Percentiles rank a stretch among this genome's conserved stretches.
Evolutionary conservation across 2,888 invertebrate species (phyloP).

Genomic region (Malacosoma neustria): DNA sequence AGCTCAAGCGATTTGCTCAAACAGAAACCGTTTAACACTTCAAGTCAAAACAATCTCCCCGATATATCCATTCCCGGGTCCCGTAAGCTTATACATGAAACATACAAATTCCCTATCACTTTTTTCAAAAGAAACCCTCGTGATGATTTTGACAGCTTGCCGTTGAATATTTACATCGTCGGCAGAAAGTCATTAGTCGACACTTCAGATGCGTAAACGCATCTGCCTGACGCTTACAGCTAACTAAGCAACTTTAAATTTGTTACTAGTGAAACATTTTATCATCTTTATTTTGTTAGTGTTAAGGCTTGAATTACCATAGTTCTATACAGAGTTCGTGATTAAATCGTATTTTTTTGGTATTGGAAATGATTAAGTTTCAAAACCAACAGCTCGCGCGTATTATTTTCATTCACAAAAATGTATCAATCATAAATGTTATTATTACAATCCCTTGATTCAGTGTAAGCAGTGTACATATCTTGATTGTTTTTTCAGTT

Average conservation of each 20-base stretch:
- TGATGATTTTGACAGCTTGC: conserved; percentile 59
- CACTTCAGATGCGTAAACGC: conserved; percentile 42
- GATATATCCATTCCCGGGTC: conserved; percentile 5
- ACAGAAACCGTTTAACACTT: conserved; percentile 3
- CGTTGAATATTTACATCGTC: conserved; percentile 66
- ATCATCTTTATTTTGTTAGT: conserved; percentile 3
- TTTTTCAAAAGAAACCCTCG: conserved; percentile 30
- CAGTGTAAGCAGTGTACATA: no score
- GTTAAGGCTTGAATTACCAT: not conserved
- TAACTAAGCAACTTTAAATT: conserved; percentile 1
- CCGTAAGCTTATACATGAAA: conserved; percentile 20
- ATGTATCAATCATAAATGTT: conserved; percentile 16
- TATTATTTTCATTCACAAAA: conserved; percentile 18
- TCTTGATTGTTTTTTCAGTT: conserved; percentile 2
- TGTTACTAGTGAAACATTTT: not conserved
- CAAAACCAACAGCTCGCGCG: conserved; percentile 27
- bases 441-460: conserved; percentile 4
- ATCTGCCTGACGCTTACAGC: conserved; percentile 54
- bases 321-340: no score
- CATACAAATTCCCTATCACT: conserved; percentile 29
- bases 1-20: not conserved
- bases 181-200: conserved; percentile 64
- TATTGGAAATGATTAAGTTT: conserved; percentile 45
- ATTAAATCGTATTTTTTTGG: no score
- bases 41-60: conserved; percentile 3